Base-by-base conservation (phyloP, 64 coral and sea anemone genomes). In the Exaiptasia diaphana region DNA sequence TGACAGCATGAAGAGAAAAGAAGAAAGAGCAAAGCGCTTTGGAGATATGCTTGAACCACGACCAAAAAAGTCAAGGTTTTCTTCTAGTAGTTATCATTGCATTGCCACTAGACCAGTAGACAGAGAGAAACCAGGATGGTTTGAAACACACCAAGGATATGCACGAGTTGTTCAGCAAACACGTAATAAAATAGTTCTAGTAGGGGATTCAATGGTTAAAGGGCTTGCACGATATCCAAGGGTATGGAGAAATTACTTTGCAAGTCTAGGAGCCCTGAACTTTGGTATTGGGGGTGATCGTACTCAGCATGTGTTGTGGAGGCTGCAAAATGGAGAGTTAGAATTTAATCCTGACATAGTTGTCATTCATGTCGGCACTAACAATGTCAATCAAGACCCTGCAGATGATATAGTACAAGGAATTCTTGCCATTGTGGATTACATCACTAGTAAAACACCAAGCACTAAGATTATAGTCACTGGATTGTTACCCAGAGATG, bases 291-390 rank as follows among this genome's bases (percentile, higher is more conserved):
- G 89, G 50, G 95, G 95, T 24, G 95, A 99, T 44, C 82, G 85
- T 50, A 92, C 90, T 31, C 95, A 99, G 60, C 95, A 99, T 81
- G 95, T 99, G 40, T 42, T 99, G 1, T 99, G 95, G 95, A 75
- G 95, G 46, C 60, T 99, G 2, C 78, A 92, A 33, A 88, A 99
- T 68, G 95, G 95, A 0, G 95, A 99, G 32, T 22, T 99, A 18
- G 85, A 99, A 23, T 89, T 89, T 76, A 61, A 79, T 35, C 89
- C 90, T 4, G 87, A 93, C 76, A 77, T 99, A 0, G 20, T 93
- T 35, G 95, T 99, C 0, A 36, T 93, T 7, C 95, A 93, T 11
- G 92, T 89, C 71, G 95, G 95, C 7, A 99, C 95, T 31, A 99
- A 99, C 67, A 99, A 99, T 81, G 56, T 99, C 15, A 88, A 92